phyloP scores from a whole-genome alignment of 1,140 invertebrate species.

The Parapsyche elsis region DNA sequence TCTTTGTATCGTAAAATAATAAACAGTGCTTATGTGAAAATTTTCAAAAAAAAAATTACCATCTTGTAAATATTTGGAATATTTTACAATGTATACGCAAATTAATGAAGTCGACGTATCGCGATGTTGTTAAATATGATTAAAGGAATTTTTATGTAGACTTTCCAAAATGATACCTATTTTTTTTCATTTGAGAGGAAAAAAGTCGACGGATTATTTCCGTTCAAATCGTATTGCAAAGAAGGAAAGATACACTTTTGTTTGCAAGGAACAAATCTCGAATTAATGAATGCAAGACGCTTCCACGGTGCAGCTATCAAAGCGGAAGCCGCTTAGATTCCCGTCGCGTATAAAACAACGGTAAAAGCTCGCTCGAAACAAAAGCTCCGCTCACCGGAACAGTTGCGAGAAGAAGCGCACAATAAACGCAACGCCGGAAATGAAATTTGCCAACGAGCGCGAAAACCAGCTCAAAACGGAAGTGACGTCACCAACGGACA shows the following conservation, averaged over 20 bases:
- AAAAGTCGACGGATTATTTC: background rate
- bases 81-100: background rate
- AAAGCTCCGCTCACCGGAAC: constrained; percentile 41
- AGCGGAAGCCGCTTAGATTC: background rate
- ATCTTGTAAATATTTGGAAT: background rate
- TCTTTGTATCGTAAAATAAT: too few species aligned
- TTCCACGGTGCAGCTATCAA: background rate
- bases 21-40: too few species aligned
- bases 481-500: background rate
- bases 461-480: background rate
- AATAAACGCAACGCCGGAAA: constrained; percentile 50
- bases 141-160: background rate
- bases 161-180: background rate
- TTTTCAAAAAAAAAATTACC: too few species aligned
- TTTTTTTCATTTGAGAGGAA: background rate
- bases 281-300: constrained; percentile 1
- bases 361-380: constrained; percentile 28
- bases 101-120: background rate
- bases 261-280: background rate
- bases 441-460: constrained; percentile 52
- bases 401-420: constrained; percentile 44
- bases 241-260: background rate
- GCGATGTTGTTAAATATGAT: background rate
- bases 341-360: background rate
- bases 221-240: background rate